Evolutionary conservation across 2,888 invertebrate species (phyloP), one percentile per base, ranked within the genome.

Genomic region (Xylota segnis): DNA sequence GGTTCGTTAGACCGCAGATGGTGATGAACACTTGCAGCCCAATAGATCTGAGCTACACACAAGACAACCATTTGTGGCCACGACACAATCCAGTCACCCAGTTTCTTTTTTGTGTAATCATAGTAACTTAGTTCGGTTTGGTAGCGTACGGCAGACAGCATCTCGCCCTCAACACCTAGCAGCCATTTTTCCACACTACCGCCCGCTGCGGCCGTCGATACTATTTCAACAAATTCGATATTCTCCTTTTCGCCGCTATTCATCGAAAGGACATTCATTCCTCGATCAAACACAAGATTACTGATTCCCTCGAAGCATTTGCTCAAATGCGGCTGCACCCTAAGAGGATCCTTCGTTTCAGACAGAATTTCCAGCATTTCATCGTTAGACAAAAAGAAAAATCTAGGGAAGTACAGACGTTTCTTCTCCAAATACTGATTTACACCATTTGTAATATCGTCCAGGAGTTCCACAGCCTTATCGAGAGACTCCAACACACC

Each of bases 351-450:
- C 89, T 94, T 94, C 1, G 95, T 94, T 91, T 95, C 95, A 0
- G 96, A 95, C 27, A 96, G 91, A 87, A 96, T 95, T 89, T 95
- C 94, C 65, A 96, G 91, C 91, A 96, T 94, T 91, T 96, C 96
- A 88, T 95, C 94, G 90, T 96, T 96, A 0, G 96, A 95, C 71
- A 96, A 91, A 89, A 96, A 96, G 92, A 96, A 96, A 89, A 96
- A 95, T 88, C 96, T 94, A 12, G 96, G 94, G 90, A 96, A 96
- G 89, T 93, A 94, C 10, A 95, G 90, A 78, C 95, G 92, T 88
- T 95, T 95, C 90, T 94, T 94, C 89, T 95, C 94, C 77, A 96
- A 92, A 90, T 95, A 96, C 59, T 93, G 93, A 88, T 94, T 94
- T 0, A 96, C 93, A 0, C 95, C 95, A 83, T 93, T 93, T 79